phyloP scores from a whole-genome alignment of 2,797 vertebrate genomes.

The Coregonus sp. region DNA sequence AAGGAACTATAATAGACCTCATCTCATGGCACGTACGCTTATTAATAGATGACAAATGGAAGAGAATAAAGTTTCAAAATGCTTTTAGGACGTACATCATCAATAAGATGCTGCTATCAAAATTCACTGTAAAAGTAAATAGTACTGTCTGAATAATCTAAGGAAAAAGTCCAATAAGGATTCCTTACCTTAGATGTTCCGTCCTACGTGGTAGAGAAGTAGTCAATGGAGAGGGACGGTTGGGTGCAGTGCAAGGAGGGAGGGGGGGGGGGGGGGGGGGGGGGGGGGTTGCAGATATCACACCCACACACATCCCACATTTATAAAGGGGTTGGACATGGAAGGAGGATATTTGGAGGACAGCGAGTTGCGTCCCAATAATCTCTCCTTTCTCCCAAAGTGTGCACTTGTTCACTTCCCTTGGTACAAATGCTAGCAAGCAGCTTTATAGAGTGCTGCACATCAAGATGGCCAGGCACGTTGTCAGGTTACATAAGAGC shows the following conservation, averaged over 20 bases:
- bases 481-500: too few species aligned
- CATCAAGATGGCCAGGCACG: neutral
- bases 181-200: slow-evolving; percentile 48
- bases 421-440: neutral
- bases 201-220: slow-evolving; percentile 4
- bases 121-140: neutral
- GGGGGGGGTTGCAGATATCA: too few species aligned
- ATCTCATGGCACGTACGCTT: too few species aligned
- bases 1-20: too few species aligned
- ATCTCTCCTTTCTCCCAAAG: neutral
- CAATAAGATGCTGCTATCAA: neutral
- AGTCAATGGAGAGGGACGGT: too few species aligned
- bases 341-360: slow-evolving; percentile 44
- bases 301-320: too few species aligned
- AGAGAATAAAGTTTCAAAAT: neutral
- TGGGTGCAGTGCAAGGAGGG: neutral
- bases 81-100: neutral
- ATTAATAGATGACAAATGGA: neutral
- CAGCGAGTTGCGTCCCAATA: neutral
- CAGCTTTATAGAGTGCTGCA: neutral
- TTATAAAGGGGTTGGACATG: slow-evolving; percentile 11
- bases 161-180: neutral
- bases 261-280: too few species aligned
- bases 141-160: neutral
- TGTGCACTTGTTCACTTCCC: neutral